A percentile compares a stretch with the other conserved stretches of the same genome.
Evolutionary conservation across 2,797 vertebrate species (phyloP).

Genomic region (Rhabdophis nuchalis): DNA sequence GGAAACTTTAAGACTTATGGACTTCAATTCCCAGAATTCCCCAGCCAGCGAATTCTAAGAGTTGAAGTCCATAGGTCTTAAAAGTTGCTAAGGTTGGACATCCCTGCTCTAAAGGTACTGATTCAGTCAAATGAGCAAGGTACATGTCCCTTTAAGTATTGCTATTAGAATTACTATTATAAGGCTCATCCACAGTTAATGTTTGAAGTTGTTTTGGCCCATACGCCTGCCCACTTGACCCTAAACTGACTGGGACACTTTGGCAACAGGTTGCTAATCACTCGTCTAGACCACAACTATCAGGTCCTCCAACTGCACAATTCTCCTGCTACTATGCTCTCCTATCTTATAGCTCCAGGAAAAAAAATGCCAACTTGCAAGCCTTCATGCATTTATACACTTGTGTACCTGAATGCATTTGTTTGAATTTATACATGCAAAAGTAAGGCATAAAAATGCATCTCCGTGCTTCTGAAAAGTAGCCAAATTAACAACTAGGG

Average conservation of each 20-base stretch:
- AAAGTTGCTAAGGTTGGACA: not conserved
- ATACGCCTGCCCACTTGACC: not conserved
- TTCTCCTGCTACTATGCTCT: not conserved
- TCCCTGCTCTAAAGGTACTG: not conserved
- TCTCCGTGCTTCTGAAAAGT: not conserved
- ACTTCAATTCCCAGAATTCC: not conserved
- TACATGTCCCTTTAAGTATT: not conserved
- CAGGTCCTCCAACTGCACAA: not conserved
- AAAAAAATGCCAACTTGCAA: not conserved
- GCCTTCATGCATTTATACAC: not conserved
- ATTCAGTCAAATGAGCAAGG: not conserved
- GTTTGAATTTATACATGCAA: not conserved
- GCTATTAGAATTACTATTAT: not conserved
- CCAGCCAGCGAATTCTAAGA: not conserved
- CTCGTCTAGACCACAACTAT: not conserved
- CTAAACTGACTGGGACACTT: not conserved
- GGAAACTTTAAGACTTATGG: not conserved
- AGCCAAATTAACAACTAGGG: not conserved
- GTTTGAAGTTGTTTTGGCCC: not conserved
- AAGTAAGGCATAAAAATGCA: not conserved
- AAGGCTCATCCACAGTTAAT: not conserved
- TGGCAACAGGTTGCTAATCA: not conserved
- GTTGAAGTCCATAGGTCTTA: not conserved
- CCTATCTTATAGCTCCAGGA: not conserved
- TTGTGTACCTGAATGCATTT: not conserved